Evolutionary conservation across 2,888 invertebrate genomes (phyloP).

Genomic region (Prenolepis imparis): DNA sequence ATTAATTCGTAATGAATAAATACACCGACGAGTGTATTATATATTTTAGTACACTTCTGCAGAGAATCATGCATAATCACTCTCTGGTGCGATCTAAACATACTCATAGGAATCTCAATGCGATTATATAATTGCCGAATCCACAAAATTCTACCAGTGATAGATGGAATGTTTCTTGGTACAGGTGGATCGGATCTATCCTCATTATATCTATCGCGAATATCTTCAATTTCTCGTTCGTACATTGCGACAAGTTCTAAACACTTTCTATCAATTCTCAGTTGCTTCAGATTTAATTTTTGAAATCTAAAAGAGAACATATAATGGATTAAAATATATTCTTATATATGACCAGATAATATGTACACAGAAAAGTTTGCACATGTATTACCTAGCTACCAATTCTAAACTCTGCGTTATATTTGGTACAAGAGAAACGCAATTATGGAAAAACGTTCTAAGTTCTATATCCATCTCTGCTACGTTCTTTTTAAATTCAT

Average conservation of each 20-base stretch:
- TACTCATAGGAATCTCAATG: conserved; percentile 92
- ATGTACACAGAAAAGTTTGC: not conserved
- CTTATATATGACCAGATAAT: not conserved
- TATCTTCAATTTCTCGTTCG: conserved; percentile 90
- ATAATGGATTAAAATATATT: not conserved
- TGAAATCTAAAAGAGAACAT: conserved; percentile 88
- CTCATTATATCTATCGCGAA: conserved; percentile 93
- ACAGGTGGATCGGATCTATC: conserved; percentile 91
- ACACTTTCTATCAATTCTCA: conserved; percentile 92
- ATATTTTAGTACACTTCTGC: conserved; percentile 92
- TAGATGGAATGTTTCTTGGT: conserved; percentile 92
- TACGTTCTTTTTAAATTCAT: conserved; percentile 90
- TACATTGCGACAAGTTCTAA: conserved; percentile 90
- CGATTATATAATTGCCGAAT: conserved; percentile 92
- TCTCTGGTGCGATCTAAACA: conserved; percentile 86
- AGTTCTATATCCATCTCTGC: conserved; percentile 91
- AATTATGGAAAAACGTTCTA: conserved; percentile 90
- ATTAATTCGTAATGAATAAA: conserved; percentile 94
- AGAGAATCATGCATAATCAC: conserved; percentile 90
- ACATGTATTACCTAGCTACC: conserved; percentile 81
- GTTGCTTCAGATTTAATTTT: conserved; percentile 90
- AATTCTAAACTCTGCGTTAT: conserved; percentile 85
- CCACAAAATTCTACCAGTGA: conserved; percentile 94
- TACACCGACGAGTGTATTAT: conserved; percentile 92
- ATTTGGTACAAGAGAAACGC: conserved; percentile 82